These are phyloP conservation scores for Ostrea edulis DNA, from an alignment of 1,140 invertebrate genomes.

Conservation along the genomic window DNA sequence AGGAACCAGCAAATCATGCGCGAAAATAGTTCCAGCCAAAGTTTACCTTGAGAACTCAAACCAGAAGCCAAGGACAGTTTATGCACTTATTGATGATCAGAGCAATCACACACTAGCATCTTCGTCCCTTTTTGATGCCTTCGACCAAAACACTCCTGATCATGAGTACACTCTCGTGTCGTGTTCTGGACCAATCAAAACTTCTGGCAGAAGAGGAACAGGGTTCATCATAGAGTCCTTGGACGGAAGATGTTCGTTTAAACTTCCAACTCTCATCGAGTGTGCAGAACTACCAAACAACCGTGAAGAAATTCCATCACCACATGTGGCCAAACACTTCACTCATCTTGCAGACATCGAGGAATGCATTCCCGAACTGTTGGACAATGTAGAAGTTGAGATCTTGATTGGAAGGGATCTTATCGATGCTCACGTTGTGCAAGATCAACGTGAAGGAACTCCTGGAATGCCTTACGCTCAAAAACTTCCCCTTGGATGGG, in stretches of 20 bases:
- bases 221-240: conserved; percentile 41
- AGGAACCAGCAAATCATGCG: conserved; percentile 31
- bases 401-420: too few species aligned
- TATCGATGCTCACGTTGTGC: too few species aligned
- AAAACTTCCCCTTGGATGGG: too few species aligned
- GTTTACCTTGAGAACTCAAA: background rate
- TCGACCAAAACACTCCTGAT: background rate
- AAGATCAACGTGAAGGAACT: too few species aligned
- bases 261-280: conserved; percentile 43
- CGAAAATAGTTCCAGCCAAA: background rate
- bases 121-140: conserved; percentile 25
- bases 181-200: conserved; percentile 24
- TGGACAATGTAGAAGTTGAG: too few species aligned
- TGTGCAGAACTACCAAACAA: conserved; percentile 44
- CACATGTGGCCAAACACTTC: conserved; percentile 34
- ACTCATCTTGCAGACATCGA: conserved; percentile 45
- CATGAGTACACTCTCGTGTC: conserved; percentile 6
- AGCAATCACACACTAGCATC: conserved; percentile 14
- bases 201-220: conserved; percentile 24
- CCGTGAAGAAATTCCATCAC: conserved; percentile 48
- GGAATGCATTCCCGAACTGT: conserved; percentile 31
- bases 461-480: too few species aligned
- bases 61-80: background rate
- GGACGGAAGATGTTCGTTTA: conserved; percentile 5
- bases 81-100: conserved; percentile 46